phyloP scores from a whole-genome alignment of 2,797 vertebrate genomes.

The Silurus lanzhouensis region DNA sequence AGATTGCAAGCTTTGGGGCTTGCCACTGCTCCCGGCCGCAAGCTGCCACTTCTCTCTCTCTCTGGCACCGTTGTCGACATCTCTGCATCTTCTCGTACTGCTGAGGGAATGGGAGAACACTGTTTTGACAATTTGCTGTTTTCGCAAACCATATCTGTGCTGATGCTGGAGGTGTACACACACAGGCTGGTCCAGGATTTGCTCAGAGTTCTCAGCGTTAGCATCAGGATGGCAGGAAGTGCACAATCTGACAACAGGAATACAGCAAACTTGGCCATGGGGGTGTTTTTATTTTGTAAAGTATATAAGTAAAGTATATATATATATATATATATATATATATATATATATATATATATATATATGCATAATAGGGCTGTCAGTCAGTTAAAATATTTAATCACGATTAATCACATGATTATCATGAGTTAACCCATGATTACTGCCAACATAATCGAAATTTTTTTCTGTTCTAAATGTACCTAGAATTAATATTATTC shows the following conservation, averaged over 20 bases:
- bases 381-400: too few species aligned
- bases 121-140: constrained; percentile 39
- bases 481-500: too few species aligned
- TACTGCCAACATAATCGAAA: too few species aligned
- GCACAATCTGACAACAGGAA: not conserved
- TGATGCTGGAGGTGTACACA: not conserved
- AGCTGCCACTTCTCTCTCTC: not conserved
- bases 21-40: constrained; percentile 23
- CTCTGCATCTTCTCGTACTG: not conserved
- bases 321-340: too few species aligned
- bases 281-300: not conserved
- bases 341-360: too few species aligned
- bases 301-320: too few species aligned
- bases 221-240: not conserved
- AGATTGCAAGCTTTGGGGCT: constrained; percentile 41
- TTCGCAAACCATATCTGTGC: not conserved
- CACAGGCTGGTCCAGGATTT: not conserved
- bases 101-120: not conserved
- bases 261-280: not conserved
- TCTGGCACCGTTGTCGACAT: constrained; percentile 12
- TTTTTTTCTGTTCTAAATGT: too few species aligned
- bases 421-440: too few species aligned
- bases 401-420: too few species aligned
- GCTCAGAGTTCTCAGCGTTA: not conserved
- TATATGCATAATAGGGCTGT: too few species aligned